These are phyloP conservation scores for Andrena chrysosceles DNA, from an alignment of 2,888 invertebrate genomes.

Conservation along the genomic window DNA sequence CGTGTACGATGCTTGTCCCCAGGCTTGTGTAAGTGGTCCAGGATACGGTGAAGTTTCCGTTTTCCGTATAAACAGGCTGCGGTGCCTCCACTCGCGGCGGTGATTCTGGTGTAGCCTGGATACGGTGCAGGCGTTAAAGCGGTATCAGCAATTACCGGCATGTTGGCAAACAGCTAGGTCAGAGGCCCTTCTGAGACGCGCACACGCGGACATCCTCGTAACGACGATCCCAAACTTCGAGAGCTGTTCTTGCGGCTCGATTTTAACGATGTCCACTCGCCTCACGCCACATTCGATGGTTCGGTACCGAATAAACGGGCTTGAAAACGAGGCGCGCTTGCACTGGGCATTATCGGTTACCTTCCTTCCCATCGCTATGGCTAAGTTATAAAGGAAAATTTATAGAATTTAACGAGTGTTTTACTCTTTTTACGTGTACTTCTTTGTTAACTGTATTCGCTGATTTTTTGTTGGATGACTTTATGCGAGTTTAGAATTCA, in stretches of 20 bases:
- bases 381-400: neutral
- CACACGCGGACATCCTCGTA: constrained; percentile 37
- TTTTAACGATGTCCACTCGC: constrained; percentile 38
- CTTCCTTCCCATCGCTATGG: neutral
- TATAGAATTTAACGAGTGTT: neutral
- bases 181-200: constrained; percentile 40
- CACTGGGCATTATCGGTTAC: neutral
- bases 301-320: constrained; percentile 1
- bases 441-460: neutral
- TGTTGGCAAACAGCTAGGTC: constrained; percentile 79
- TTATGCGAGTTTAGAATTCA: neutral
- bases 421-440: neutral
- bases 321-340: neutral
- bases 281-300: constrained; percentile 1
- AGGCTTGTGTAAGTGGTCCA: constrained; percentile 48
- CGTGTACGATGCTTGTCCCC: constrained; percentile 49
- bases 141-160: constrained; percentile 81
- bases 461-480: neutral
- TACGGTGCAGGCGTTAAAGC: constrained; percentile 76
- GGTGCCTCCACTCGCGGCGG: constrained; percentile 51
- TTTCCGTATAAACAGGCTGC: constrained; percentile 72
- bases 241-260: constrained; percentile 27
- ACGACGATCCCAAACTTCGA: constrained; percentile 43
- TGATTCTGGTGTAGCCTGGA: constrained; percentile 57
- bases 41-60: constrained; percentile 68